Percentiles rank a stretch among this genome's conserved stretches.
These are phyloP conservation scores for Cephus pulcher DNA, from an alignment of 2,888 invertebrate genomes.

Conservation along the genomic window DNA sequence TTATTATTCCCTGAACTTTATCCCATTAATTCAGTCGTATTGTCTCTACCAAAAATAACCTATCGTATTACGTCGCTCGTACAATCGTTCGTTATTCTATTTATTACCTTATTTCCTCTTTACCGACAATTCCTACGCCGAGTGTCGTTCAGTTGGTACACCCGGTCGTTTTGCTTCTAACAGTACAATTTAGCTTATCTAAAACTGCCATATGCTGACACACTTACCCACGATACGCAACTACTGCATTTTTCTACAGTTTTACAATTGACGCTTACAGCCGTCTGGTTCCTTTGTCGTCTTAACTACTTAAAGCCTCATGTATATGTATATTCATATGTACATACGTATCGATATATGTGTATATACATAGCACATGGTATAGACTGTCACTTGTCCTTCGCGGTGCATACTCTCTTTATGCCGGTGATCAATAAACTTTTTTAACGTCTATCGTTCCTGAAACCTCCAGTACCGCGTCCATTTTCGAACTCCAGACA, in stretches of 20 bases:
- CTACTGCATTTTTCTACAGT: neutral
- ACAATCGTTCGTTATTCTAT: neutral
- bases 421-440: neutral
- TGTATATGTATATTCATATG: neutral
- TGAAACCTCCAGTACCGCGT: neutral
- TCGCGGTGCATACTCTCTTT: neutral
- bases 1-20: neutral
- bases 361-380: too few species aligned
- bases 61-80: neutral
- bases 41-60: neutral
- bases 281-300: neutral
- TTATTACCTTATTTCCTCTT: neutral
- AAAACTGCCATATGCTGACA: neutral
- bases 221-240: neutral
- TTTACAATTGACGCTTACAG: neutral
- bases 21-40: neutral
- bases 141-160: neutral
- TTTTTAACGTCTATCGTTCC: neutral
- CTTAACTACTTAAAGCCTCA: neutral
- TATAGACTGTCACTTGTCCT: neutral
- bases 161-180: neutral
- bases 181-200: neutral
- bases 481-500: neutral
- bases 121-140: neutral
- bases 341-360: neutral